Evolutionary conservation across 1,140 invertebrate species (phyloP).

Genomic region (Sminthurides bifidus): DNA sequence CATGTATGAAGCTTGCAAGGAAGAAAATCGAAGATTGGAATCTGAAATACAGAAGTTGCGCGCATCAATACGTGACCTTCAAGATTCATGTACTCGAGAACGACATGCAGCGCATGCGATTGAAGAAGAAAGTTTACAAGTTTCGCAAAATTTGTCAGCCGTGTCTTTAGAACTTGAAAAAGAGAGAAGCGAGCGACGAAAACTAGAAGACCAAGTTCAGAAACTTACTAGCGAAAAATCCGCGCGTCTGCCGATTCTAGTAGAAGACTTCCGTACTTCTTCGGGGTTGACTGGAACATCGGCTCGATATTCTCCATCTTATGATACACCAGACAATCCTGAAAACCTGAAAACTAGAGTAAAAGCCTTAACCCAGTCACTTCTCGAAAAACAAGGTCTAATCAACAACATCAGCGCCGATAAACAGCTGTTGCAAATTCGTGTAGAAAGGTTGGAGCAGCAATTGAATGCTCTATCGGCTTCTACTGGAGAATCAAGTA

Average conservation of each 20-base stretch:
- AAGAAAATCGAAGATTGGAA: conserved; percentile 24
- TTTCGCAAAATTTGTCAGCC: conserved; percentile 23
- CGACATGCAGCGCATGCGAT: conserved; percentile 7
- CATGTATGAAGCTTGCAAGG: conserved; percentile 7
- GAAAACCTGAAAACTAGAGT: conserved; percentile 26
- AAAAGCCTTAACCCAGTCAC: conserved; percentile 22
- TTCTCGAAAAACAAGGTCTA: conserved; percentile 27
- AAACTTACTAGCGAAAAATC: conserved; percentile 3
- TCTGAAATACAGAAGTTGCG: conserved; percentile 14
- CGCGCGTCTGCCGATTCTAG: no score
- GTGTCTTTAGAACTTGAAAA: conserved; percentile 25
- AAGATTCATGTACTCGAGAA: conserved; percentile 10
- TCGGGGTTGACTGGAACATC: not conserved
- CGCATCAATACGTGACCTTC: conserved; percentile 2
- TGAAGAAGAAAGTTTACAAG: conserved; percentile 26
- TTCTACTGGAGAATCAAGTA: conserved; percentile 4
- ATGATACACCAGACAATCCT: conserved; percentile 13
- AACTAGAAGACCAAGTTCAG: conserved; percentile 16
- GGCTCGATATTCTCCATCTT: not conserved
- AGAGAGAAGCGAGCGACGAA: conserved; percentile 22
- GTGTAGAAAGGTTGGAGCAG: conserved; percentile 20
- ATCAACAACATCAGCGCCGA: conserved; percentile 29
- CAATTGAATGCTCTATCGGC: conserved; percentile 12
- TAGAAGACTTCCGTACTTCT: not conserved
- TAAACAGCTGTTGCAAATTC: conserved; percentile 28